Base-by-base conservation (phyloP, 1,140 invertebrate species). In the Lepidurus apus region DNA sequence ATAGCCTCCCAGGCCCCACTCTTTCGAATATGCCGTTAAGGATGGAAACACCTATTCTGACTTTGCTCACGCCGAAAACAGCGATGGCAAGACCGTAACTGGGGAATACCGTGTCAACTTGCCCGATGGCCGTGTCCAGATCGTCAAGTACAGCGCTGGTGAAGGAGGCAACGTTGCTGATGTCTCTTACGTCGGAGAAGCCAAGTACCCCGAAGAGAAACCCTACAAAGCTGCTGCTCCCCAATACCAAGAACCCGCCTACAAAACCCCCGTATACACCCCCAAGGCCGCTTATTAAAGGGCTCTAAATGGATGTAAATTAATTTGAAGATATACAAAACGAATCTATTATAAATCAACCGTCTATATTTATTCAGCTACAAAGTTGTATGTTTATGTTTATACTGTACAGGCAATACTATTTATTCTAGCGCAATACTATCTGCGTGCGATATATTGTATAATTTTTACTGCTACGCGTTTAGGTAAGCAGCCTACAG, bases 31-130 rank as follows among this genome's bases (percentile, higher is more conserved):
- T 85, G 85, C 89, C 80, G 91, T 94, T 24, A 86, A 87, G 79
- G 91, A 93, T 85, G 86, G 87, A 79, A 85, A 90, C 81, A 87
- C 88, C 77, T 91, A 90, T 45, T 92, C 90, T 82, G 89, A 92
- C 82, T 93, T 90, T 84, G 91, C 91, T 13, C 92, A 93, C 82
- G 87, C 88, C 78, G 91, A 93, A 83, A 87, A 86, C 77, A 86
- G 87, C 74, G 86, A 87, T 78, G 92, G 90, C 9, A 87, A 89
- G 65, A 84, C 73, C 34, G 45, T 86, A 11, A 91, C 91, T 10
- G 91, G 92, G 73, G 87, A 89, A 80, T 93, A 94, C 86, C 90
- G 92, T 81, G 91, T 93, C 44, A 86, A 91, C n/a, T 84, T 94
- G 43, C 92, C 92, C 2, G 92, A 93, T 85, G 92, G 92, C 43